Percentiles rank a stretch among this genome's conserved stretches.
Conservation (phyloP, 2,888 invertebrate species). For the Idaea aversata region DNA sequence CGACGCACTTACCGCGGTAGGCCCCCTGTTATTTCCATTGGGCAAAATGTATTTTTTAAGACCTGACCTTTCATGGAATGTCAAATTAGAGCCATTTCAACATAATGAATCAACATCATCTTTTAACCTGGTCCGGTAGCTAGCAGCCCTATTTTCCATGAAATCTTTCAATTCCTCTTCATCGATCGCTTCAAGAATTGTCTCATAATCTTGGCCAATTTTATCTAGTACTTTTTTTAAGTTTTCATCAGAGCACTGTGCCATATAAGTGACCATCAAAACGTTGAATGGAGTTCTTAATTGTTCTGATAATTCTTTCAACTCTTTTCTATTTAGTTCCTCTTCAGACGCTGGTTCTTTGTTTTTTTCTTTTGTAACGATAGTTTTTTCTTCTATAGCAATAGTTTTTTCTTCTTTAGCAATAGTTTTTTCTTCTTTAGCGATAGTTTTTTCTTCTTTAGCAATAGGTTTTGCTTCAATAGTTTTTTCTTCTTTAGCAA, state of each 20-base stretch:
- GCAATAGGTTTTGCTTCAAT: constrained; percentile 25
- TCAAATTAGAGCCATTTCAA: neutral
- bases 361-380: constrained; percentile 44
- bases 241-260: constrained; percentile 52
- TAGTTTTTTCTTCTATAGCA: no score
- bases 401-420: no score
- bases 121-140: constrained; percentile 55
- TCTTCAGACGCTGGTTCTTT: constrained; percentile 51
- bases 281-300: constrained; percentile 51
- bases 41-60: no score
- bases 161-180: constrained; percentile 41
- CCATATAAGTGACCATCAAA: constrained; percentile 56
- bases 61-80: no score
- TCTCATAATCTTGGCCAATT: constrained; percentile 50
- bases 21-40: no score
- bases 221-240: constrained; percentile 49
- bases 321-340: constrained; percentile 49
- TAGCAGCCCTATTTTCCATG: constrained; percentile 47
- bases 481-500: no score
- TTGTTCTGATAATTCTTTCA: constrained; percentile 48
- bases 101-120: constrained; percentile 53
- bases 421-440: no score
- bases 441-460: constrained; percentile 30
- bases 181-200: constrained; percentile 44
- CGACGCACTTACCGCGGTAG: no score